These are phyloP conservation scores for Sitta carolinensis DNA, from an alignment of 2,797 vertebrate genomes.

Conservation along the genomic window DNA sequence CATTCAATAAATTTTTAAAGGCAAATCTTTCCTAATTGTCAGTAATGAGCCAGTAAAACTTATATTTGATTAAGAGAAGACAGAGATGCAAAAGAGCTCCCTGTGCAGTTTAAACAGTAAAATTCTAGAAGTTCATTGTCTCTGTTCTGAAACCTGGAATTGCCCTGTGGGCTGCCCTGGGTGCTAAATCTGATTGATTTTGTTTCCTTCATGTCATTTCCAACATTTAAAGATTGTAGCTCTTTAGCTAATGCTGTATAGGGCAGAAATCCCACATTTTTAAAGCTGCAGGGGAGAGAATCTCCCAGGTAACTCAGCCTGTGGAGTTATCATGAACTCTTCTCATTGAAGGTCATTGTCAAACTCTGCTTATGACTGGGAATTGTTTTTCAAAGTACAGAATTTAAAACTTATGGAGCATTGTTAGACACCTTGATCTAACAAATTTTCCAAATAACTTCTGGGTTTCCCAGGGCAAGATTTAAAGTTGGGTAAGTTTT, in stretches of 20 bases:
- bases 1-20: conserved; percentile 36
- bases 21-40: conserved; percentile 42
- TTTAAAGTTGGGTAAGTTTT: background rate
- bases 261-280: background rate
- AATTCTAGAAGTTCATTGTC: conserved; percentile 38
- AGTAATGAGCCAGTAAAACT: conserved; percentile 38
- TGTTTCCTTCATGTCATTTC: conserved; percentile 12
- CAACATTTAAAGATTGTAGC: background rate
- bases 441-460: background rate
- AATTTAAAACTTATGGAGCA: background rate
- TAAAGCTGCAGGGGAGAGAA: background rate
- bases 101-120: background rate
- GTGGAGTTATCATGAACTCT: background rate
- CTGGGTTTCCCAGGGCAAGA: background rate
- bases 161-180: background rate
- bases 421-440: background rate
- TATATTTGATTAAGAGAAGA: conserved; percentile 24
- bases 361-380: background rate
- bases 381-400: background rate
- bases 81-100: background rate
- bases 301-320: background rate
- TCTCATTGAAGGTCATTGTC: background rate
- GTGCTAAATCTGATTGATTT: conserved; percentile 23
- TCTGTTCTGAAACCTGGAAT: background rate
- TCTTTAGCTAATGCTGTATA: background rate